Conservation (phyloP, 2,797 vertebrate genomes). For the Molossus alvarezi region DNA sequence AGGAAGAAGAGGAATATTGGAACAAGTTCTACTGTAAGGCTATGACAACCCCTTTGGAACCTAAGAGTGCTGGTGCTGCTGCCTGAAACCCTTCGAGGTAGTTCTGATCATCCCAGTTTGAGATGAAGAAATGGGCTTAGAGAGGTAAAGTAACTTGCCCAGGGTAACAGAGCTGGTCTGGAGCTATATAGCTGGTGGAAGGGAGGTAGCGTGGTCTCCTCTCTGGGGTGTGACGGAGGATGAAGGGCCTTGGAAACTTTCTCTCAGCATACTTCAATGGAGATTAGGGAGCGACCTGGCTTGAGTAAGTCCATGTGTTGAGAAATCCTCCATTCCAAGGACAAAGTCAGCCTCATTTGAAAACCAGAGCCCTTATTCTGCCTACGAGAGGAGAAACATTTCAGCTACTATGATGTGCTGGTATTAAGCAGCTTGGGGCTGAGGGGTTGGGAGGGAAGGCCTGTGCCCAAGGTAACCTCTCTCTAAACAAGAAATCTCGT, state of each 20-base stretch:
- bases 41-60: not conserved
- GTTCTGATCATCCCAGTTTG: not conserved
- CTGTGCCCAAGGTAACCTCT: constrained; percentile 49
- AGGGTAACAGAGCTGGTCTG: not conserved
- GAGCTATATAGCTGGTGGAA: not conserved
- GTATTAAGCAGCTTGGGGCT: not conserved
- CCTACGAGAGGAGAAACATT: not conserved
- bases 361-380: not conserved
- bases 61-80: not conserved
- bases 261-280: not conserved
- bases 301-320: constrained; percentile 52
- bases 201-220: not conserved
- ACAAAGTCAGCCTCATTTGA: not conserved
- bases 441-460: not conserved
- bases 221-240: constrained; percentile 4
- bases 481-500: constrained; percentile 55
- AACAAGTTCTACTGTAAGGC: not conserved
- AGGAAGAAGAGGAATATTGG: not conserved
- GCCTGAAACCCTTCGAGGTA: not conserved
- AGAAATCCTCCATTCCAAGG: constrained; percentile 39
- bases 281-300: not conserved
- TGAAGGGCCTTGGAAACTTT: not conserved
- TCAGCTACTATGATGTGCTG: not conserved
- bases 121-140: not conserved
- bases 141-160: not conserved